These are phyloP conservation scores for Lydus trimaculatus DNA, from an alignment of 2,888 invertebrate genomes.

Conservation along the genomic window DNA sequence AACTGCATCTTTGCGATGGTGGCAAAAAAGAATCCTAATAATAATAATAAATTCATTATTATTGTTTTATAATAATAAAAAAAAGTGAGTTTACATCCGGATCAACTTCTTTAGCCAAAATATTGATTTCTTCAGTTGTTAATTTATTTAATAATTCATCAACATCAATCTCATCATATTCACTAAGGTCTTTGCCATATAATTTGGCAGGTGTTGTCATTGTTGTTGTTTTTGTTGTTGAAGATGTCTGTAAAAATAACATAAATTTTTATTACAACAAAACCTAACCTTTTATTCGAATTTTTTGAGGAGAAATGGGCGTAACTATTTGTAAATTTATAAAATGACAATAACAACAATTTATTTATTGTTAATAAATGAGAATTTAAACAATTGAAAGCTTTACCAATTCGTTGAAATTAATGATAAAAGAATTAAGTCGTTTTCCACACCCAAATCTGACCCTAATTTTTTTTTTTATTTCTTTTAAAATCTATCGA, in stretches of 20 bases:
- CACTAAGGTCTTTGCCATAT: slow-evolving; percentile 87
- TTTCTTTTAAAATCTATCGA: background rate
- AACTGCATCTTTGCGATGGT: slow-evolving; percentile 93
- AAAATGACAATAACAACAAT: slow-evolving; percentile 5
- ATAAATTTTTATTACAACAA: slow-evolving; percentile 19
- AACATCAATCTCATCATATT: slow-evolving; percentile 94
- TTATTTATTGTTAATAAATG: background rate
- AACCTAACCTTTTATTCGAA: slow-evolving; percentile 18
- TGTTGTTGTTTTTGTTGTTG: slow-evolving; percentile 86
- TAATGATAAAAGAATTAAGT: background rate
- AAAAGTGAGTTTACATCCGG: slow-evolving; percentile 97
- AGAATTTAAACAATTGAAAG: background rate
- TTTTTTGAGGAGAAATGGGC: slow-evolving; percentile 18
- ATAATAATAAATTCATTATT: slow-evolving; percentile 48
- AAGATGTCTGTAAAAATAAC: slow-evolving; percentile 76
- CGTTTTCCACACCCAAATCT: slow-evolving; percentile 51
- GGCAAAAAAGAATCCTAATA: slow-evolving; percentile 94
- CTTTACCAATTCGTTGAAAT: background rate
- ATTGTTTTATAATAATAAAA: background rate
- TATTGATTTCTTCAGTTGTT: slow-evolving; percentile 94
- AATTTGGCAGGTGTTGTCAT: slow-evolving; percentile 91
- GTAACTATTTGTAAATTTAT: slow-evolving; percentile 20
- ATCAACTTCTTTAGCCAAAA: slow-evolving; percentile 98
- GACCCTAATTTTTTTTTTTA: slow-evolving; percentile 47
- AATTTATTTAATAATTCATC: slow-evolving; percentile 93